Percentiles rank a stretch among this genome's conserved stretches.
phyloP scores from a whole-genome alignment of 2,888 invertebrate genomes.

The Theodoxus fluviatilis region DNA sequence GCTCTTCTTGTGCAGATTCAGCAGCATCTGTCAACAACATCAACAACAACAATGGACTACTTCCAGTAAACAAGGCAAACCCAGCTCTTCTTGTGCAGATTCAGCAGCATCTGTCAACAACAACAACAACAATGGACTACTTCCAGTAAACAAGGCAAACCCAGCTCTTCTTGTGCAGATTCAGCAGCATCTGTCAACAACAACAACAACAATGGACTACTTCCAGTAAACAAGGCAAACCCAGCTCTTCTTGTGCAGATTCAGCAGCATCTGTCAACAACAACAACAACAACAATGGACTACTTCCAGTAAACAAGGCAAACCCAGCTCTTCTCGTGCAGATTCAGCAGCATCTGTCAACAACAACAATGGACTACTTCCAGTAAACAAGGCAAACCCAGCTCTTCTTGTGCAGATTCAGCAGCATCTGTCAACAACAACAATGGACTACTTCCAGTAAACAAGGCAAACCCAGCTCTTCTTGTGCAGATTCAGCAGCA shows the following conservation, averaged over 20 bases:
- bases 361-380: no score
- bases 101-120: slow-evolving; percentile 89
- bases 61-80: slow-evolving; percentile 33
- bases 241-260: no score
- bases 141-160: neutral
- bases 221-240: neutral
- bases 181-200: neutral
- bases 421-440: no score
- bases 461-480: slow-evolving; percentile 83
- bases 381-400: no score
- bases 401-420: no score
- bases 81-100: slow-evolving; percentile 94
- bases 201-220: neutral
- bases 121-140: neutral
- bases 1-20: slow-evolving; percentile 97
- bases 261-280: no score
- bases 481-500: slow-evolving; percentile 97
- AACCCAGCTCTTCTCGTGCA: no score
- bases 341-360: no score
- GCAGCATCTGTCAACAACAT: slow-evolving; percentile 75
- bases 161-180: neutral
- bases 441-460: no score
- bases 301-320: no score
- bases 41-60: neutral
- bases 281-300: no score